Percentiles rank a stretch among this genome's conserved stretches.
phyloP scores from a whole-genome alignment of 1,140 invertebrate genomes.

The Steinernema khuongi region DNA sequence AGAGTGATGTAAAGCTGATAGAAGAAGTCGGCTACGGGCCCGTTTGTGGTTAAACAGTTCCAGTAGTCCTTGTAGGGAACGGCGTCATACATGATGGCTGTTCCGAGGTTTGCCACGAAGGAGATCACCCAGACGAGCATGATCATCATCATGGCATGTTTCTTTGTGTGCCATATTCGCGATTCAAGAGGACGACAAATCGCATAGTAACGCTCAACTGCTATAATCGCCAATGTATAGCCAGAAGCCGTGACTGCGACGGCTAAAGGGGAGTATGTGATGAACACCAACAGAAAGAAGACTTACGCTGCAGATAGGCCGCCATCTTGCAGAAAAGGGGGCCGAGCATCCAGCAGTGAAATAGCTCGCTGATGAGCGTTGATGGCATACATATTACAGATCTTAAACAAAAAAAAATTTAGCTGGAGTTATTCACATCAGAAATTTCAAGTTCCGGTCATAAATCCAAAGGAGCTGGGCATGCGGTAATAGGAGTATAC shows the following conservation, averaged over 20 bases:
- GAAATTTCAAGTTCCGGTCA: too few species aligned
- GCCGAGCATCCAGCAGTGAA: slow-evolving; percentile 39
- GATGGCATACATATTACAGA: slow-evolving; percentile 40
- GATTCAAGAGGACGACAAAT: slow-evolving; percentile 79
- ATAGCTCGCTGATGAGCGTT: slow-evolving; percentile 33
- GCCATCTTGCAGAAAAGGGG: slow-evolving; percentile 40
- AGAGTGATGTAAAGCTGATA: slow-evolving; percentile 42
- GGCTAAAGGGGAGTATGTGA: slow-evolving; percentile 26
- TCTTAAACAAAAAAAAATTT: too few species aligned
- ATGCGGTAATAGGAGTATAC: slow-evolving; percentile 16
- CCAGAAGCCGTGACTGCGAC: slow-evolving; percentile 41
- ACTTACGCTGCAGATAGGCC: slow-evolving; percentile 42
- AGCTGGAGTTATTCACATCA: too few species aligned
- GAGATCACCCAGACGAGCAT: slow-evolving; percentile 34
- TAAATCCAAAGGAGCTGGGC: slow-evolving; percentile 20
- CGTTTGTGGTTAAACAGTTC: slow-evolving; percentile 31
- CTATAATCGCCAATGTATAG: slow-evolving; percentile 76
- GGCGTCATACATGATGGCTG: slow-evolving; percentile 25
- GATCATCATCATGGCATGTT: slow-evolving; percentile 32
- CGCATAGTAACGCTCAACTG: slow-evolving; percentile 80
- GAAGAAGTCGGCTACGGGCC: slow-evolving; percentile 25
- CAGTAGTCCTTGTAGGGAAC: slow-evolving; percentile 26
- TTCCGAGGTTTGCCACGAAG: slow-evolving; percentile 28
- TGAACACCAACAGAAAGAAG: slow-evolving; percentile 6
- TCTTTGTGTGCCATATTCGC: slow-evolving; percentile 74